These are phyloP conservation scores for Tolypeutes matacus DNA, from an alignment of 2,797 vertebrate species.

Conservation along the genomic window DNA sequence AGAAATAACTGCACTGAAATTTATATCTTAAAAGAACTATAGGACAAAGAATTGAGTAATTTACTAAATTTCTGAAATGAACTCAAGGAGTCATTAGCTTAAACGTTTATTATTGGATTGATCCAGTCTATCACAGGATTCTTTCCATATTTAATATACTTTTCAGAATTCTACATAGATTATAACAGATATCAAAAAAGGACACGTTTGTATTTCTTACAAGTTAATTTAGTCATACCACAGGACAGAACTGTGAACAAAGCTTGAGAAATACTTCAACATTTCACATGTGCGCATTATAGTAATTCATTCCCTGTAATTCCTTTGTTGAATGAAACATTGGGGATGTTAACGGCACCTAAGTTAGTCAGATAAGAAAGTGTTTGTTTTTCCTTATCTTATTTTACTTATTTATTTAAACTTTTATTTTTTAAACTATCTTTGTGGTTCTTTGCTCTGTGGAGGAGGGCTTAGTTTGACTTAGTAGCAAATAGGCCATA, in stretches of 20 bases:
- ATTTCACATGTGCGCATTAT: not conserved
- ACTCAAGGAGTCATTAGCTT: constrained; percentile 54
- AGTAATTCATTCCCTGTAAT: not conserved
- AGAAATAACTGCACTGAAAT: constrained; percentile 59
- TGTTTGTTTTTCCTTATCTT: not conserved
- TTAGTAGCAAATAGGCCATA: not conserved
- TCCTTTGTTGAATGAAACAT: not conserved
- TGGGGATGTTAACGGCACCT: not conserved
- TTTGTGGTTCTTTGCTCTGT: not conserved
- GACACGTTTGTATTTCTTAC: not conserved
- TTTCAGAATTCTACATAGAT: not conserved
- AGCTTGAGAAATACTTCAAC: not conserved
- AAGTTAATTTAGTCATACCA: not conserved
- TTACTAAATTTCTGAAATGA: constrained; percentile 73
- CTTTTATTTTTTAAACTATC: not conserved
- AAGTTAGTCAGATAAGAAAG: not conserved
- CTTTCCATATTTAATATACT: constrained; percentile 49
- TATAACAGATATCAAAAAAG: not conserved
- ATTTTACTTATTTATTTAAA: not conserved
- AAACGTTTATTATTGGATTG: constrained; percentile 68
- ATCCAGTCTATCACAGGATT: not conserved
- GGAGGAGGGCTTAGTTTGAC: not conserved
- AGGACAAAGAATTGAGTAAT: constrained; percentile 61
- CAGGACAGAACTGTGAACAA: not conserved
- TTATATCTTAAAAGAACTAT: constrained; percentile 55